These are phyloP conservation scores for Tauraco hartlaubi DNA, from an alignment of 2,797 vertebrate genomes.

Conservation along the genomic window DNA sequence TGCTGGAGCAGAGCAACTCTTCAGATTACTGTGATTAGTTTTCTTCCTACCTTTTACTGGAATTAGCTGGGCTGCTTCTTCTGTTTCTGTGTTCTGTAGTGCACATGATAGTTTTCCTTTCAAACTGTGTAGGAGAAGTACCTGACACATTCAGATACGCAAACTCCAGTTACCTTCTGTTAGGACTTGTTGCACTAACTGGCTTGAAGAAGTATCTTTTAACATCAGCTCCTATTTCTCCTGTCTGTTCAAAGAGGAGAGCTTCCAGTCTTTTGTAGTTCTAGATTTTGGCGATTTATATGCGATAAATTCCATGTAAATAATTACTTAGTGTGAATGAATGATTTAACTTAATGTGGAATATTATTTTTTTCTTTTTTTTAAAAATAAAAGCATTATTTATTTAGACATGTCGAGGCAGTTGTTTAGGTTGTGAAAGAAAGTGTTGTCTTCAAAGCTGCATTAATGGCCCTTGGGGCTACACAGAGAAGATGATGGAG, in stretches of 20 bases:
- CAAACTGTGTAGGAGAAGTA: background rate
- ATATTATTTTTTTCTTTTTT: background rate
- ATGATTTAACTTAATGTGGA: background rate
- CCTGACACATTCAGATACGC: background rate
- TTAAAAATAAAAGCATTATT: background rate
- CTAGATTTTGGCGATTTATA: background rate
- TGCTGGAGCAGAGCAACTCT: background rate
- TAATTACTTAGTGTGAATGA: background rate
- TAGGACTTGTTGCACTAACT: background rate
- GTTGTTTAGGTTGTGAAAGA: constrained; percentile 33
- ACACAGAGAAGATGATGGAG: background rate
- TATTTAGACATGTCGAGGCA: constrained; percentile 14
- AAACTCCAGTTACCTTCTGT: background rate
- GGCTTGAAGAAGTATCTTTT: background rate
- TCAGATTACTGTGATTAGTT: background rate
- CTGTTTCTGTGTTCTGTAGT: background rate
- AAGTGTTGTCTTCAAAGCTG: background rate
- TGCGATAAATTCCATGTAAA: background rate
- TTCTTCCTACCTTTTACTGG: background rate
- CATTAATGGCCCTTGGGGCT: constrained; percentile 23
- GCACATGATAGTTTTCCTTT: background rate
- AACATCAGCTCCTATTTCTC: background rate
- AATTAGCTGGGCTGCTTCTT: background rate
- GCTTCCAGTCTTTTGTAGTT: background rate
- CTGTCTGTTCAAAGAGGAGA: background rate